phyloP scores from a whole-genome alignment of 2,888 invertebrate genomes.

The Hesperia comma region DNA sequence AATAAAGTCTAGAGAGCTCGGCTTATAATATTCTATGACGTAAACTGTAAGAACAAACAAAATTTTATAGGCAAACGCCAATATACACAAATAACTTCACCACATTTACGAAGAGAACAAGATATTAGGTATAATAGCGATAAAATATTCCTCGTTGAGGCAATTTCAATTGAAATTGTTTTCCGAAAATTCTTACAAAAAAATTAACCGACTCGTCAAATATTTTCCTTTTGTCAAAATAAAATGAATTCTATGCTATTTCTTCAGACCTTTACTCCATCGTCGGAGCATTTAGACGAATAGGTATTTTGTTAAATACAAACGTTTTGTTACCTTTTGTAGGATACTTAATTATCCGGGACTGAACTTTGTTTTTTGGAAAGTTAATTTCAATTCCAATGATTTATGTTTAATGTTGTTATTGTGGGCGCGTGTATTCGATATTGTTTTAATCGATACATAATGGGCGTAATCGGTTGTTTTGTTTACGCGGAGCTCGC shows the following conservation, averaged over 20 bases:
- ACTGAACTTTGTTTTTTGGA: background rate
- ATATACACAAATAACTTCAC: background rate
- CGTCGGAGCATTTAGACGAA: background rate
- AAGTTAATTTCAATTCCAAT: background rate
- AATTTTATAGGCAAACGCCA: too few species aligned
- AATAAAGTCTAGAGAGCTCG: background rate
- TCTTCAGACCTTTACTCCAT: background rate
- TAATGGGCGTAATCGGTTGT: background rate
- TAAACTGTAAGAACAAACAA: too few species aligned
- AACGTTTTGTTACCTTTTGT: background rate
- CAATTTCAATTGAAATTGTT: constrained; percentile 10
- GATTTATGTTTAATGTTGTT: background rate
- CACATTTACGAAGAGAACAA: background rate
- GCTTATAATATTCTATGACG: background rate
- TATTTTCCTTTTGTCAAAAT: constrained; percentile 11
- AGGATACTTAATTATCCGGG: too few species aligned
- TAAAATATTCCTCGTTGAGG: constrained; percentile 2
- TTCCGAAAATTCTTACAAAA: background rate
- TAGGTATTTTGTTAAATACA: background rate
- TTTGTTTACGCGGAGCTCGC: background rate
- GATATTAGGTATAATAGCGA: background rate
- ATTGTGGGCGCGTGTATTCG: background rate
- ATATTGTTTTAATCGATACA: constrained; percentile 5
- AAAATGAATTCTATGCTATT: constrained; percentile 4
- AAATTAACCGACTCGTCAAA: constrained; percentile 8